Evolutionary conservation across 2,888 invertebrate genomes (phyloP), one percentile per base, ranked within the genome.

Genomic region (Blera fallax): DNA sequence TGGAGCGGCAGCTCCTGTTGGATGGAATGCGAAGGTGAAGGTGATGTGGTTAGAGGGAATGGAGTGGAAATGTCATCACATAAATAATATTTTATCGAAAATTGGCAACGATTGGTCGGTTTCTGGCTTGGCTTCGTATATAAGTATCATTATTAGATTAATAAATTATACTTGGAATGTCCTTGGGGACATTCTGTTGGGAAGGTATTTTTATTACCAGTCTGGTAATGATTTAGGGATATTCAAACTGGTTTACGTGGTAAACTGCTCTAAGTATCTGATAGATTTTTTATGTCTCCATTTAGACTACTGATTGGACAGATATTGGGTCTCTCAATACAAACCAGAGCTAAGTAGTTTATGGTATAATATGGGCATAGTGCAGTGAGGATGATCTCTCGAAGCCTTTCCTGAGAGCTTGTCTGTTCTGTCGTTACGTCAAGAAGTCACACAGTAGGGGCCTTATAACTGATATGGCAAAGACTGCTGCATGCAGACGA

Each of bases 1-100:
- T 56, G 54, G 29, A 52, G 29, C 8, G 29, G 37, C 8, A 32
- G 50, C 8, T 7, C n/a, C n/a, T n/a, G n/a, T n/a, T n/a, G n/a
- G 8, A 4, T 62, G 40, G 45, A 43, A 34, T 10, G 10, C 5
- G 43, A 64, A 67, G 67, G 54, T 62, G 77, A 67, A 60, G 67
- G 45, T 62, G 62, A 14, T 14, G 32, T 14, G 43, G 45, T 34
- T 52, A 8, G n/a, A 3, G 37, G 37, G 69, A 29, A 52, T 43
- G 54, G 64, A 70, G 70, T 64, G 70, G 43, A 64, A 45, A 70
- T 78, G 78, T 62, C 78, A 32, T 79, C 70, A 37, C 34, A 79
- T 79, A 79, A 79, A 79, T 72, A 72, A 79, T 79, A 79, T 56
- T 78, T 79, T 79, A 64, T 79, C 78, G 70, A 29, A 62, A 72